These are phyloP conservation scores for Toxotes jaculatrix DNA, from an alignment of 2,113 vertebrate genomes.

Conservation along the genomic window DNA sequence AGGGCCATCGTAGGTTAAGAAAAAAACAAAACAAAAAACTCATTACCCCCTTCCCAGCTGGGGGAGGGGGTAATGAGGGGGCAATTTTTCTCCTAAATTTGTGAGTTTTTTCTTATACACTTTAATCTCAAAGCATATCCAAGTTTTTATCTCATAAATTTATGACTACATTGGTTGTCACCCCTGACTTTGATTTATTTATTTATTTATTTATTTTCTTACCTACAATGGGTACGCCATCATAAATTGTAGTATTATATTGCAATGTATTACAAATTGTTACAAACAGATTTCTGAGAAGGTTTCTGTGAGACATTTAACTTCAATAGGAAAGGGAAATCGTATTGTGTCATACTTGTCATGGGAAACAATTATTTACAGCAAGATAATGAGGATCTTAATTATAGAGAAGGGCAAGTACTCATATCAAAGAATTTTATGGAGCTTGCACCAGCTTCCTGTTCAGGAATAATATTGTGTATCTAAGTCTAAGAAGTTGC, in stretches of 20 bases:
- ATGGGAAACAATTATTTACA: slow-evolving; percentile 61
- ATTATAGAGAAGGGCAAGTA: slow-evolving; percentile 48
- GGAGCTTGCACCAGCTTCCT: slow-evolving; percentile 19
- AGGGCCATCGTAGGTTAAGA: too few relatives aligned
- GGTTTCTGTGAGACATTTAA: slow-evolving; percentile 16
- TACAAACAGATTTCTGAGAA: slow-evolving; percentile 1
- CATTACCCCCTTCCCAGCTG: too few relatives aligned
- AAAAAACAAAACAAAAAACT: too few relatives aligned
- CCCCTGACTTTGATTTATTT: too few relatives aligned
- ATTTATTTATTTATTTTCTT: slow-evolving; percentile 1
- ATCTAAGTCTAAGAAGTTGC: slow-evolving; percentile 32
- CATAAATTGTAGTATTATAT: too few relatives aligned
- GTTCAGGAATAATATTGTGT: slow-evolving; percentile 23
- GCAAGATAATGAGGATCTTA: slow-evolving; percentile 54
- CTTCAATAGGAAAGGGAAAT: slow-evolving; percentile 22
- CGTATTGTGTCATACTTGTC: slow-evolving; percentile 12
- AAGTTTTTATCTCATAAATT: too few relatives aligned
- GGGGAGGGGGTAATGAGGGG: too few relatives aligned
- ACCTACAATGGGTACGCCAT: neutral
- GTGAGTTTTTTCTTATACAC: too few relatives aligned
- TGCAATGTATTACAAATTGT: neutral
- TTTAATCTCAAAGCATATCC: too few relatives aligned
- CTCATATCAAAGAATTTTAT: slow-evolving; percentile 47
- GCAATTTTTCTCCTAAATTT: too few relatives aligned
- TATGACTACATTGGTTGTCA: too few relatives aligned